Percentiles rank a stretch among this genome's conserved stretches.
Evolutionary conservation across 2,113 vertebrate species (phyloP).

Genomic region (Odocoileus hemionus): DNA sequence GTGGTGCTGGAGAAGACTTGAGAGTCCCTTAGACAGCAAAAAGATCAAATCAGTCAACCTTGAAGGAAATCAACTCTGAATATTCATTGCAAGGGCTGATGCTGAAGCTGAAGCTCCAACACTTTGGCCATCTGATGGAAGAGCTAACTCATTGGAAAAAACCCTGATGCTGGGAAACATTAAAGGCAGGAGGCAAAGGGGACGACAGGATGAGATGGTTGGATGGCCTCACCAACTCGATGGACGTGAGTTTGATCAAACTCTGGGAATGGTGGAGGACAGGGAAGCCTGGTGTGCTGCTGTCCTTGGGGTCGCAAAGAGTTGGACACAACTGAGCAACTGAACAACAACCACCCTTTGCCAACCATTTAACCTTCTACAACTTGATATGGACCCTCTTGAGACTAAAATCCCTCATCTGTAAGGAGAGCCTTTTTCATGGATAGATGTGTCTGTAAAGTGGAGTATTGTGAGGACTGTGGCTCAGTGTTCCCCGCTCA

Average conservation of each 20-base stretch:
- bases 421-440: background rate
- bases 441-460: background rate
- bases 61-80: background rate
- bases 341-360: background rate
- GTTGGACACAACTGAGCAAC: background rate
- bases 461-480: background rate
- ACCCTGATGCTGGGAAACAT: background rate
- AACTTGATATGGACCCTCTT: background rate
- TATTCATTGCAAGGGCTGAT: background rate
- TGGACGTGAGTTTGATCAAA: background rate
- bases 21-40: background rate
- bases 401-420: background rate
- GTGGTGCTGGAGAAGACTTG: background rate
- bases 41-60: background rate
- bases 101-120: background rate
- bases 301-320: background rate
- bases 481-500: background rate
- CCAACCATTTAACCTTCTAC: background rate
- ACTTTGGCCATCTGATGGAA: background rate
- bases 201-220: background rate
- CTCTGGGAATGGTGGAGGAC: background rate
- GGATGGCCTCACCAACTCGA: accelerated
- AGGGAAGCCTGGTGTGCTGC: background rate
- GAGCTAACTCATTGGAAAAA: background rate
- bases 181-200: background rate